Percentiles rank a stretch among this genome's conserved stretches.
These are phyloP conservation scores for Chloropsis cyanopogon DNA, from an alignment of 2,113 vertebrate genomes.

Conservation along the genomic window DNA sequence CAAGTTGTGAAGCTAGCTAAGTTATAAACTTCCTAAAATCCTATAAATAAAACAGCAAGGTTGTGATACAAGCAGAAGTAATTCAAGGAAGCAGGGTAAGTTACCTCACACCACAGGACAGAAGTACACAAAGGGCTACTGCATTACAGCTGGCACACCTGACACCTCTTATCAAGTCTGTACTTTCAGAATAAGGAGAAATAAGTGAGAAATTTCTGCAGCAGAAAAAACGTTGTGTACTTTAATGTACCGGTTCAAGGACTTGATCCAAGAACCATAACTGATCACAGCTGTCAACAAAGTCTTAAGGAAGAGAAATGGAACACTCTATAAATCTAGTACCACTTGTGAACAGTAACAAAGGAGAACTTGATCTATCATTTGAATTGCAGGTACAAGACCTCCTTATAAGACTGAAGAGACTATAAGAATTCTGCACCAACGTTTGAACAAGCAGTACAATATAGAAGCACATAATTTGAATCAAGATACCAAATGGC, in stretches of 20 bases:
- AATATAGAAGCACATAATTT: too few relatives aligned
- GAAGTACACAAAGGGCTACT: neutral
- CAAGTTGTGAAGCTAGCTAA: neutral
- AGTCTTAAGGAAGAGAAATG: neutral
- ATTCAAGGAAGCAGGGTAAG: neutral
- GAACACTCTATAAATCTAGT: neutral
- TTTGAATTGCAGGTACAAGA: neutral
- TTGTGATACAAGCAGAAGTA: neutral
- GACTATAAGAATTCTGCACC: neutral
- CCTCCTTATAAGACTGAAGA: neutral
- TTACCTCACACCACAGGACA: neutral
- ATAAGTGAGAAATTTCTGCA: neutral
- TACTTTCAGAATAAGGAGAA: neutral
- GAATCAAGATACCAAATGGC: too few relatives aligned
- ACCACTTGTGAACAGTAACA: neutral
- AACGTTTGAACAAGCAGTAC: neutral
- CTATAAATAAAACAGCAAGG: neutral
- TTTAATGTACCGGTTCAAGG: neutral
- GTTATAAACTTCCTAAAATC: neutral
- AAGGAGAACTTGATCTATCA: neutral
- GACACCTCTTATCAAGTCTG: neutral
- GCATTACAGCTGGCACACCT: neutral
- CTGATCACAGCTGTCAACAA: neutral
- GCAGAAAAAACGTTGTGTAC: neutral
- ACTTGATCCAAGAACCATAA: neutral